Evolutionary conservation across 2,797 vertebrate genomes (phyloP).

Genomic region (Oreortyx pictus): DNA sequence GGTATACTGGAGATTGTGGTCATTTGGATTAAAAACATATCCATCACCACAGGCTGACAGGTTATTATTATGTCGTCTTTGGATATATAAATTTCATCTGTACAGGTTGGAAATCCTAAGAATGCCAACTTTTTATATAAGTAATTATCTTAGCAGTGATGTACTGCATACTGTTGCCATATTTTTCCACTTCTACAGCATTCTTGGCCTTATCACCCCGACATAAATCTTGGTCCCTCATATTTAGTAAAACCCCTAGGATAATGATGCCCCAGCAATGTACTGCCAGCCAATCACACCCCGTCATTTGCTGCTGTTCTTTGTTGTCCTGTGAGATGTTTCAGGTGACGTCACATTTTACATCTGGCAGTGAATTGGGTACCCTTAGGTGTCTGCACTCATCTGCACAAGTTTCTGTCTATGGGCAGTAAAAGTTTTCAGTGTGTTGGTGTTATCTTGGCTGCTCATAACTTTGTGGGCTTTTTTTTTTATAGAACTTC

Average conservation of each 20-base stretch:
- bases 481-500: not conserved
- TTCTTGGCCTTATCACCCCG: slow-evolving; percentile 80
- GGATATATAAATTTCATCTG: slow-evolving; percentile 83
- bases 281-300: slow-evolving; percentile 66
- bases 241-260: slow-evolving; percentile 78
- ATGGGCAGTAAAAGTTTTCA: slow-evolving; percentile 25
- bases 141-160: slow-evolving; percentile 82
- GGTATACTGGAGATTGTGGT: slow-evolving; percentile 79
- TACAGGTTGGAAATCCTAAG: slow-evolving; percentile 72
- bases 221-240: slow-evolving; percentile 78
- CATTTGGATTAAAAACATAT: slow-evolving; percentile 85
- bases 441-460: slow-evolving; percentile 4
- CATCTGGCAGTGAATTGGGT: slow-evolving; percentile 61
- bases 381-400: slow-evolving; percentile 8
- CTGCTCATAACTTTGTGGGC: not conserved
- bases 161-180: slow-evolving; percentile 77
- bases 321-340: slow-evolving; percentile 60
- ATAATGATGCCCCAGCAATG: slow-evolving; percentile 60
- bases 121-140: slow-evolving; percentile 83
- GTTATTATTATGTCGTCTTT: slow-evolving; percentile 83
- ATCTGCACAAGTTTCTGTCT: slow-evolving; percentile 32
- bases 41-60: slow-evolving; percentile 74
- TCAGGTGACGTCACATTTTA: slow-evolving; percentile 32
- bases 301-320: slow-evolving; percentile 63
- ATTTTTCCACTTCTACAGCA: slow-evolving; percentile 81